phyloP scores from a whole-genome alignment of 2,797 vertebrate genomes.

The Clarias laeviceps region DNA sequence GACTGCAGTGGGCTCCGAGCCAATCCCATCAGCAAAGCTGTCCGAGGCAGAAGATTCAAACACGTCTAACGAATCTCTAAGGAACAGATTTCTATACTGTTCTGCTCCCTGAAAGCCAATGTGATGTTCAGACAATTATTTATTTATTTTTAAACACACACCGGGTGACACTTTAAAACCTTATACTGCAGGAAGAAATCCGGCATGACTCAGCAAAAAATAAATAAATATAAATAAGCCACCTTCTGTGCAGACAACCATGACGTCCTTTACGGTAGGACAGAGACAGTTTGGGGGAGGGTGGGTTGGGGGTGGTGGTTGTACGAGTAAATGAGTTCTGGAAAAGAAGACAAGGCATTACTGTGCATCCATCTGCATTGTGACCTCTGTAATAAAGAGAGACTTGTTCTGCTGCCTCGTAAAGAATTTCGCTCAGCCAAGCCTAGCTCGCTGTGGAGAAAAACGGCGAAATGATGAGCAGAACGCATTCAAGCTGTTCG shows the following conservation, averaged over 20 bases:
- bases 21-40: too few species aligned
- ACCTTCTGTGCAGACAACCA: conserved; percentile 6
- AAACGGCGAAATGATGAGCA: neutral
- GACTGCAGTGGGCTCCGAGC: too few species aligned
- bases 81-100: neutral
- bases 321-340: neutral
- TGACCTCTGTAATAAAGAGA: conserved; percentile 29
- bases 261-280: conserved; percentile 22
- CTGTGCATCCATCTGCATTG: conserved; percentile 43
- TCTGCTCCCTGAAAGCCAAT: neutral
- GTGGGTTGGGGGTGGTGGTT: neutral
- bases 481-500: neutral
- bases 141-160: neutral
- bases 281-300: conserved; percentile 4
- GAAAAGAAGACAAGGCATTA: conserved; percentile 32
- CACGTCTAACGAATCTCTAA: neutral
- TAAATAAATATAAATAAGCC: neutral
- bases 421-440: conserved; percentile 30
- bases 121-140: neutral
- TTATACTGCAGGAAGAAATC: conserved; percentile 26
- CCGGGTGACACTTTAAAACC: neutral
- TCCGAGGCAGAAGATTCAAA: neutral
- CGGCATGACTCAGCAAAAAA: conserved; percentile 6
- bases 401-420: conserved; percentile 43
- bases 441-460: conserved; percentile 15